A percentile compares a stretch with the other conserved stretches of the same genome.
Conservation (phyloP, 2,888 invertebrate species). For the Altica lythri region DNA sequence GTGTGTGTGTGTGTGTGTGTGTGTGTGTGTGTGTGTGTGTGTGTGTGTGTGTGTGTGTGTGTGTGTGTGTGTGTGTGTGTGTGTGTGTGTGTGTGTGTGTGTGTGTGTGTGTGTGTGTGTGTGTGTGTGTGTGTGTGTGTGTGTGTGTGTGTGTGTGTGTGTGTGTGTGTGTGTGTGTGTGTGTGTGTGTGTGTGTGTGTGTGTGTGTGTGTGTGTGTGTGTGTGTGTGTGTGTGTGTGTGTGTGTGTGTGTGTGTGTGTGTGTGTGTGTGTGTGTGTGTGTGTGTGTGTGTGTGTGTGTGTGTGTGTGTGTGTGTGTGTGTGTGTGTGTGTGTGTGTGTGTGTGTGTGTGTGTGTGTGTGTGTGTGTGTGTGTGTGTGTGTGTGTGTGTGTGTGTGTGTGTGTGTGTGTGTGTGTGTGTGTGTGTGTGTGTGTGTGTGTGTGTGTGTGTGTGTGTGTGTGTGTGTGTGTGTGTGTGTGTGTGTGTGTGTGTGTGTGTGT, state of each 20-base stretch:
- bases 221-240: constrained; percentile 1
- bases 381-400: constrained; percentile 1
- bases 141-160: too few species aligned
- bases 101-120: too few species aligned
- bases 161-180: too few species aligned
- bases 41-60: too few species aligned
- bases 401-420: constrained; percentile 1
- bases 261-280: constrained; percentile 1
- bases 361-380: constrained; percentile 1
- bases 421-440: constrained; percentile 1
- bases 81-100: too few species aligned
- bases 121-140: too few species aligned
- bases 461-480: constrained; percentile 1
- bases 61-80: too few species aligned
- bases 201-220: constrained; percentile 1
- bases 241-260: constrained; percentile 1
- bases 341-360: not conserved
- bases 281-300: not conserved
- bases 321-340: constrained; percentile 1
- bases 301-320: constrained; percentile 1
- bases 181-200: too few species aligned
- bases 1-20: too few species aligned
- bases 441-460: constrained; percentile 1
- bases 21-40: too few species aligned
- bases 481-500: constrained; percentile 1